Percentiles rank a stretch among this genome's conserved stretches.
These are phyloP conservation scores for Macrotus californicus DNA, from an alignment of 2,113 vertebrate species.

Conservation along the genomic window DNA sequence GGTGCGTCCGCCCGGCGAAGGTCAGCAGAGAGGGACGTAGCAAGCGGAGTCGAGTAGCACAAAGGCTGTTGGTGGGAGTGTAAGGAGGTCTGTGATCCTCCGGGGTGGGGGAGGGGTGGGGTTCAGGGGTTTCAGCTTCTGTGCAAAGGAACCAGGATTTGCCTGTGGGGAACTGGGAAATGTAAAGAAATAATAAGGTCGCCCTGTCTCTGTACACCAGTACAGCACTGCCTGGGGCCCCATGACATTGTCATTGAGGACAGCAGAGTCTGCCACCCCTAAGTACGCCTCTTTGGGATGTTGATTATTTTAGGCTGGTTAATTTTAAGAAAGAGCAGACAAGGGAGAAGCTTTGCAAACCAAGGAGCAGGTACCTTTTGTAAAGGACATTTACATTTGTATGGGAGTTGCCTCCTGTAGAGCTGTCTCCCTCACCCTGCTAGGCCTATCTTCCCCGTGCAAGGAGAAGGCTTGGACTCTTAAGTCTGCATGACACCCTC, in stretches of 20 bases:
- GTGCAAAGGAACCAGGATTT: background rate
- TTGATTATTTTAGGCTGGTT: background rate
- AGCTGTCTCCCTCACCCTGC: background rate
- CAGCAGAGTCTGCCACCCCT: background rate
- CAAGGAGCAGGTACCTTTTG: background rate
- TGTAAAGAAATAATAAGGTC: background rate
- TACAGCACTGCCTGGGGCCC: background rate
- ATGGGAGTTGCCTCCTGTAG: background rate
- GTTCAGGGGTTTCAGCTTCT: background rate
- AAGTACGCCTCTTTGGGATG: background rate
- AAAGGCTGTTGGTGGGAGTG: background rate
- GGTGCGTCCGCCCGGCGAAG: background rate
- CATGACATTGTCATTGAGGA: background rate
- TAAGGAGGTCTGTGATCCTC: background rate
- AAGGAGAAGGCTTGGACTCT: background rate
- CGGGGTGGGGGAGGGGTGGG: background rate
- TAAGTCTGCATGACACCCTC: background rate
- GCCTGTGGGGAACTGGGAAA: background rate
- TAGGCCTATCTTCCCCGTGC: background rate
- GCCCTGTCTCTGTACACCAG: background rate
- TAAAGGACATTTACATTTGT: background rate
- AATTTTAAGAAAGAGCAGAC: background rate
- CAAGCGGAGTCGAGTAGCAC: background rate
- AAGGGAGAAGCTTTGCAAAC: background rate
- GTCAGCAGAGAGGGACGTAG: background rate